Evolutionary conservation across 2,797 vertebrate genomes (phyloP).

Genomic region (Danio jaintianensis): DNA sequence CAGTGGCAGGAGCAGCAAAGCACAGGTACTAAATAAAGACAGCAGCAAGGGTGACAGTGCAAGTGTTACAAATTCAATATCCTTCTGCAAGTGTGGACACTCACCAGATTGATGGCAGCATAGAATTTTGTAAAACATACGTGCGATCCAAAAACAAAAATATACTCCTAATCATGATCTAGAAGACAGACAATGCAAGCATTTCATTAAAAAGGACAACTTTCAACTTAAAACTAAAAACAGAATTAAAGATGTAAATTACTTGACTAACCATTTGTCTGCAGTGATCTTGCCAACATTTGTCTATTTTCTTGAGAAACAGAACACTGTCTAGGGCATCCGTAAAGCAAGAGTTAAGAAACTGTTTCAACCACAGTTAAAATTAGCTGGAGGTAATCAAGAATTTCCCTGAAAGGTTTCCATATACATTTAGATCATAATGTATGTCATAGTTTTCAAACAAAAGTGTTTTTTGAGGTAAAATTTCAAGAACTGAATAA

Average conservation of each 20-base stretch:
- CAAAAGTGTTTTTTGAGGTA: not conserved
- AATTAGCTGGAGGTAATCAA: not conserved
- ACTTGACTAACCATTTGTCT: slow-evolving; percentile 95
- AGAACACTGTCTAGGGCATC: slow-evolving; percentile 98
- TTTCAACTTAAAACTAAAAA: not conserved
- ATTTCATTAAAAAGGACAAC: not conserved
- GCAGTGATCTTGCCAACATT: slow-evolving; percentile 99
- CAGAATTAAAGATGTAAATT: too few relatives aligned
- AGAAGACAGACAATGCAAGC: slow-evolving; percentile 50
- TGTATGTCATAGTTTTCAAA: not conserved
- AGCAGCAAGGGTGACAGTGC: not conserved
- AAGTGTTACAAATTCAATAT: not conserved
- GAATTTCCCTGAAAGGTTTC: not conserved
- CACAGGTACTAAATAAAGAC: not conserved
- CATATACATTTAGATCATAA: not conserved
- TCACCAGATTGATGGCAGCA: slow-evolving; percentile 99
- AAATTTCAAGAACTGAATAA: too few relatives aligned
- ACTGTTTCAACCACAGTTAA: slow-evolving; percentile 18
- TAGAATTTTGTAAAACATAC: slow-evolving; percentile 99
- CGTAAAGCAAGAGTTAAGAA: slow-evolving; percentile 77
- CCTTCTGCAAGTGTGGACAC: slow-evolving; percentile 53
- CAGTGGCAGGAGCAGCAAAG: not conserved
- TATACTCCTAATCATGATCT: slow-evolving; percentile 97
- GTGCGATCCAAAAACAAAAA: slow-evolving; percentile 99
- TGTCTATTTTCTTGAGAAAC: slow-evolving; percentile 99